Percentiles rank a stretch among this genome's conserved stretches.
phyloP scores from a whole-genome alignment of 2,888 invertebrate species.

The Chydorus sphaericus region DNA sequence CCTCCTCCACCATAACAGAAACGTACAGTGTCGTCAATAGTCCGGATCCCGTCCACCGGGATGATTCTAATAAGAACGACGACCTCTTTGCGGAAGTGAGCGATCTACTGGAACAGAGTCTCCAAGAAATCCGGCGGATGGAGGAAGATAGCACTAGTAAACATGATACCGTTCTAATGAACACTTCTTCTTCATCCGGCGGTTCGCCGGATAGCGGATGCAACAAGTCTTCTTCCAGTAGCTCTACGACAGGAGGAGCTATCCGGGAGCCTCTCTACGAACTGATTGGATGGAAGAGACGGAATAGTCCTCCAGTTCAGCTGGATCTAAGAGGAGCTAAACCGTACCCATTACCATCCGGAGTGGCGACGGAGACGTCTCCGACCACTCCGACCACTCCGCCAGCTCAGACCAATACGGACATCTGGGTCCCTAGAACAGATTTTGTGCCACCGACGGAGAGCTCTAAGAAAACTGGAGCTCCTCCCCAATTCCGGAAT shows the following conservation, averaged over 20 bases:
- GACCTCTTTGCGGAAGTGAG: constrained; percentile 12
- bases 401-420: neutral
- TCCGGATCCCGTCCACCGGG: neutral
- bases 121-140: constrained; percentile 13
- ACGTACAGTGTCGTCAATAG: neutral
- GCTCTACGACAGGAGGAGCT: neutral
- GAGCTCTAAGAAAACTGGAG: neutral
- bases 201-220: neutral
- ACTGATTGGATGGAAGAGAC: constrained; percentile 10
- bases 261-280: constrained; percentile 13
- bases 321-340: neutral
- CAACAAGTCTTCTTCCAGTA: neutral
- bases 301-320: neutral
- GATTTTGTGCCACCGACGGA: constrained; percentile 1
- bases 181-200: neutral
- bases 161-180: no score
- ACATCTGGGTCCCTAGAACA: constrained; percentile 3
- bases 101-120: constrained; percentile 12
- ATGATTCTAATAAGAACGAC: neutral
- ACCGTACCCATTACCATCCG: neutral
- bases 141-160: constrained; percentile 6
- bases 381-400: neutral
- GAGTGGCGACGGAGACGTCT: neutral
- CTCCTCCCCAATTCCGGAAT: neutral
- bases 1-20: constrained; percentile 4